Evolutionary conservation across 2,113 vertebrate genomes (phyloP), one percentile per base, ranked within the genome.

Genomic region (Podarcis muralis): DNA sequence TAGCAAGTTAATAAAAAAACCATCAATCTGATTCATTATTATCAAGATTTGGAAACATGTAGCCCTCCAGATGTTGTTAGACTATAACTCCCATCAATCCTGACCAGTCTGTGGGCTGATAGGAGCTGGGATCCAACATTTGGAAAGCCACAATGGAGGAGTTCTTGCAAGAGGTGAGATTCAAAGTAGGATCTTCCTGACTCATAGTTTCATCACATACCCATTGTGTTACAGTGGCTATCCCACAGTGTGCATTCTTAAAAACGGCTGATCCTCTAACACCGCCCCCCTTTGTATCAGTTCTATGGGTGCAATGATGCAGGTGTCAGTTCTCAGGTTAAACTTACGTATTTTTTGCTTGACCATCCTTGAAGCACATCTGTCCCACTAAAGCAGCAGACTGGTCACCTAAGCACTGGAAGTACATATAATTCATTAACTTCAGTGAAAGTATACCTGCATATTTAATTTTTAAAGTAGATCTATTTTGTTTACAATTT

Each of bases 321-420:
- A 3, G 27, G 11, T 32, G 3, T n/a, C 27, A 32, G 62, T 68
- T 35, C 65, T 84, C 25, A 78, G 8, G 18, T 83, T 79, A 40
- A 90, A 93, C 98, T 97, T 95, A 99, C 98, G 99, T 99, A 94
- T 99, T 99, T 97, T 99, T 99, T 88, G 98, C 98, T 91, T 99
- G 98, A 59, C 99, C 99, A 75, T 99, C 97, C 87, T 95, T 94
- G 90, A 99, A 98, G 93, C 98, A 99, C 98, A 98, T 98, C 95
- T 99, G 99, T 93, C 99, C 99, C 82, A 99, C 98, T 75, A 99
- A 96, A 48, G 99, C 99, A 81, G 99, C 99, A 77, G 98, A 99
- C 84, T 99, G 99, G 95, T 99, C 99, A n/a, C 99, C 99, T 76
- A 99, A 96, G 96, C 99, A 99, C 99, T 99, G 95, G n/a, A 90